These are phyloP conservation scores for Thamnophis elegans DNA, from an alignment of 2,797 vertebrate species.

Conservation along the genomic window DNA sequence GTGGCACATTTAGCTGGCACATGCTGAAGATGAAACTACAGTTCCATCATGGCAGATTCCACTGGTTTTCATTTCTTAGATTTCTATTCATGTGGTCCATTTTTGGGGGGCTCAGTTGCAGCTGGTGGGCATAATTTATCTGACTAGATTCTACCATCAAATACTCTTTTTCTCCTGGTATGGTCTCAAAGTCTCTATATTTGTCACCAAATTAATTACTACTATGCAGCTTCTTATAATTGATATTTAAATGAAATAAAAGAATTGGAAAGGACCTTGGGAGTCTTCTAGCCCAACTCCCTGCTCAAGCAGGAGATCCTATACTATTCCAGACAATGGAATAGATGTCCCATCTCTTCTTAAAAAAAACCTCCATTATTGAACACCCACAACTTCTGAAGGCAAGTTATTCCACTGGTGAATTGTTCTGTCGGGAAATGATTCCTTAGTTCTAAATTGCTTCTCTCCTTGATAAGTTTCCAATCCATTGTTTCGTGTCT, in stretches of 20 bases:
- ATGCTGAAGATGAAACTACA: background rate
- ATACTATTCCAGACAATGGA: too few species aligned
- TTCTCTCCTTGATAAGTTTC: too few species aligned
- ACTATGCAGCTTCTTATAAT: too few species aligned
- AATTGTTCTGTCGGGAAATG: too few species aligned
- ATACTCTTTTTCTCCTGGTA: background rate
- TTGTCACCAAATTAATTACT: accelerated
- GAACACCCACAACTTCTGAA: too few species aligned
- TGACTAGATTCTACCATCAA: background rate
- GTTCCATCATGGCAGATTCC: background rate
- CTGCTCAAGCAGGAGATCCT: too few species aligned
- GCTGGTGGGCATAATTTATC: background rate
- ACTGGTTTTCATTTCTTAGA: background rate
- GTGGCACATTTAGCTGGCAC: background rate
- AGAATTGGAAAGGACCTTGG: background rate
- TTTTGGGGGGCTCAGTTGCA: background rate
- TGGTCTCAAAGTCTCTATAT: background rate
- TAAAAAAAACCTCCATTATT: too few species aligned
- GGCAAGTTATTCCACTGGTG: too few species aligned
- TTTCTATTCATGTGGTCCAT: background rate
- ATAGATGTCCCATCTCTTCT: too few species aligned
- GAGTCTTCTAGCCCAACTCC: background rate
- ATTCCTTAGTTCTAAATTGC: too few species aligned
- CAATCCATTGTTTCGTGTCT: too few species aligned
- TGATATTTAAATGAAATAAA: background rate